These are phyloP conservation scores for Smittia aterrima DNA, from an alignment of 2,888 invertebrate species.

Conservation along the genomic window DNA sequence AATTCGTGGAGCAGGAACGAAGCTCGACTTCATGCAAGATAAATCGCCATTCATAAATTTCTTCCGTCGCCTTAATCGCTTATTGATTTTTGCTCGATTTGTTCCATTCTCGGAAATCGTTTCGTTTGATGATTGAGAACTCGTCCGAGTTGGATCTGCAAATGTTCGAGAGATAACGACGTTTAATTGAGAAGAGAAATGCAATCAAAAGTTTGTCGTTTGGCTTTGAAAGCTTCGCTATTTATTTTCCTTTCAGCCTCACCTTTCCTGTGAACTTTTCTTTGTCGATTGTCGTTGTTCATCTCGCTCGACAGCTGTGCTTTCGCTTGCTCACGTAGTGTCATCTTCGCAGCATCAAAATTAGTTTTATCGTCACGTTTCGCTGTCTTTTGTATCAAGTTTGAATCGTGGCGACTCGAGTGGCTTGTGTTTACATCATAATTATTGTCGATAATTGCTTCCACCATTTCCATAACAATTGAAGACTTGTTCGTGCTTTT, in stretches of 20 bases:
- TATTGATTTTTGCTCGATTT: conserved; percentile 28
- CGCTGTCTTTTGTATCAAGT: not conserved
- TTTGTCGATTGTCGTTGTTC: not conserved
- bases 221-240: not conserved
- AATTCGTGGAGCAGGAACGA: conserved; percentile 44
- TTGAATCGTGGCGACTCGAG: not conserved
- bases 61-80: conserved; percentile 26
- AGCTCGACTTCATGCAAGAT: conserved; percentile 44
- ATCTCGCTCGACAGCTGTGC: not conserved
- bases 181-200: not conserved
- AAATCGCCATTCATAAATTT: conserved; percentile 44
- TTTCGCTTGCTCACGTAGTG: not conserved
- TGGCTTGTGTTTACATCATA: conserved; percentile 16
- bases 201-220: not conserved
- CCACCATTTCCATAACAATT: conserved; percentile 32
- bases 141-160: not conserved
- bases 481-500: not conserved
- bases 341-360: not conserved
- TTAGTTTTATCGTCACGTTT: not conserved
- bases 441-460: conserved; percentile 29
- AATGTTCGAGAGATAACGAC: not conserved
- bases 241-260: not conserved
- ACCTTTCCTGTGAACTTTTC: not conserved
- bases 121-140: not conserved
- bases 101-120: not conserved